Evolutionary conservation across 2,888 invertebrate species (phyloP).

Genomic region (Caenorhabditis japonica): DNA sequence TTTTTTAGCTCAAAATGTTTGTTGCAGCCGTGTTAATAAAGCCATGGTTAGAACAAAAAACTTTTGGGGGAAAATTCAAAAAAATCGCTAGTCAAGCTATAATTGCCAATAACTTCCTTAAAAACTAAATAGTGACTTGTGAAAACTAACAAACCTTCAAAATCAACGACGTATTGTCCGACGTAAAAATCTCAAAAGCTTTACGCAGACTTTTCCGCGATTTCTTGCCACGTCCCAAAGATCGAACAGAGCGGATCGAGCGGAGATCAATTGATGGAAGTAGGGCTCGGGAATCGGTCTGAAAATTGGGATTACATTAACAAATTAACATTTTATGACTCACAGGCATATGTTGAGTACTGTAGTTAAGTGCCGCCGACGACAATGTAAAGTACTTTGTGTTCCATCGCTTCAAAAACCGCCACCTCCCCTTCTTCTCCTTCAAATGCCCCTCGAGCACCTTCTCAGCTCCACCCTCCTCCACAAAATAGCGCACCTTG

Average conservation of each 20-base stretch:
- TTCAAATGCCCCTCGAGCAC: constrained; percentile 84
- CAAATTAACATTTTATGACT: not conserved
- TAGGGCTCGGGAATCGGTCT: constrained; percentile 43
- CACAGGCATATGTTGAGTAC: constrained; percentile 49
- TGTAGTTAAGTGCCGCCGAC: constrained; percentile 89
- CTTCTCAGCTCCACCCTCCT: constrained; percentile 54
- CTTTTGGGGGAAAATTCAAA: too few species aligned
- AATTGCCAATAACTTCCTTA: too few species aligned
- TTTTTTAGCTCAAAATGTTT: too few species aligned
- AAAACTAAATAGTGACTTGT: too few species aligned
- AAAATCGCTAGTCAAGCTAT: too few species aligned
- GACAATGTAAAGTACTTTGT: constrained; percentile 94
- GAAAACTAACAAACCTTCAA: constrained; percentile 82
- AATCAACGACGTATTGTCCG: constrained; percentile 87
- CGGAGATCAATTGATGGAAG: constrained; percentile 85
- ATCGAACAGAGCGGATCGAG: constrained; percentile 93
- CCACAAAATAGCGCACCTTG: constrained; percentile 54
- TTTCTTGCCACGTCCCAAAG: constrained; percentile 85
- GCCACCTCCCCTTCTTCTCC: constrained; percentile 92
- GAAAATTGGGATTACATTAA: constrained; percentile 19
- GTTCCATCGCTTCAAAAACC: constrained; percentile 90
- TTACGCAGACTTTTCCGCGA: constrained; percentile 87
- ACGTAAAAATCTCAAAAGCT: constrained; percentile 95
- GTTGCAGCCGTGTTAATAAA: too few species aligned
- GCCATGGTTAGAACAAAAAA: too few species aligned